A percentile compares a stretch with the other conserved stretches of the same genome.
phyloP scores from a whole-genome alignment of 2,888 invertebrate genomes.

The Leptodirus hochenwartii region DNA sequence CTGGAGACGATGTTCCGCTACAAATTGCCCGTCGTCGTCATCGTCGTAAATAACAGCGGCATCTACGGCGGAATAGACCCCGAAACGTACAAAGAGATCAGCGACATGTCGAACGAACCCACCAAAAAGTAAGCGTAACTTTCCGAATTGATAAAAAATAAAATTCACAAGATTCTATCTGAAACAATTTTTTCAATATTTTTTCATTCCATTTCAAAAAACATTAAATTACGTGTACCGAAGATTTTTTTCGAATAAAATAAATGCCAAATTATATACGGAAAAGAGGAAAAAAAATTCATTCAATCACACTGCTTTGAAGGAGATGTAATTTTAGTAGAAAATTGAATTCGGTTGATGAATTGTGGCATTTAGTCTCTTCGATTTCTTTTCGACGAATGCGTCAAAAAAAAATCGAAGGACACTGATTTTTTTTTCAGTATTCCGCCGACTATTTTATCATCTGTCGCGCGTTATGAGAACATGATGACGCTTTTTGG shows the following conservation, averaged over 20 bases:
- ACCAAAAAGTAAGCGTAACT: slow-evolving; percentile 47
- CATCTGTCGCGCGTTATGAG: slow-evolving; percentile 69
- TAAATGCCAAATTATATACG: no score
- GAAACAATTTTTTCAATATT: no score
- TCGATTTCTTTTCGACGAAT: no score
- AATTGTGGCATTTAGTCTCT: background rate
- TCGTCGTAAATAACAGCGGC: slow-evolving; percentile 91
- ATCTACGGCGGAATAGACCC: slow-evolving; percentile 77
- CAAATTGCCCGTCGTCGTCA: slow-evolving; percentile 73
- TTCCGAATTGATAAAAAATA: slow-evolving; percentile 7
- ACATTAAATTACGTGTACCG: no score
- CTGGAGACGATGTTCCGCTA: slow-evolving; percentile 92
- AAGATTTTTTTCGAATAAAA: no score
- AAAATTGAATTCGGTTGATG: background rate
- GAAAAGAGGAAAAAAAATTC: no score
- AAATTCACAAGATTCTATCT: no score
- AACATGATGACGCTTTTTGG: slow-evolving; percentile 79
- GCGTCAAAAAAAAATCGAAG: no score
- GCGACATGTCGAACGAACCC: slow-evolving; percentile 45
- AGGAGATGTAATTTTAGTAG: no score
- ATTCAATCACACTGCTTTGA: no score
- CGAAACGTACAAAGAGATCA: slow-evolving; percentile 53
- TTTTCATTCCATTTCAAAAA: no score
- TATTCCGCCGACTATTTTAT: slow-evolving; percentile 67
- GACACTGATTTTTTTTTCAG: slow-evolving; percentile 38